Conservation (phyloP, 2,113 vertebrate genomes). For the Scytalopus superciliaris region DNA sequence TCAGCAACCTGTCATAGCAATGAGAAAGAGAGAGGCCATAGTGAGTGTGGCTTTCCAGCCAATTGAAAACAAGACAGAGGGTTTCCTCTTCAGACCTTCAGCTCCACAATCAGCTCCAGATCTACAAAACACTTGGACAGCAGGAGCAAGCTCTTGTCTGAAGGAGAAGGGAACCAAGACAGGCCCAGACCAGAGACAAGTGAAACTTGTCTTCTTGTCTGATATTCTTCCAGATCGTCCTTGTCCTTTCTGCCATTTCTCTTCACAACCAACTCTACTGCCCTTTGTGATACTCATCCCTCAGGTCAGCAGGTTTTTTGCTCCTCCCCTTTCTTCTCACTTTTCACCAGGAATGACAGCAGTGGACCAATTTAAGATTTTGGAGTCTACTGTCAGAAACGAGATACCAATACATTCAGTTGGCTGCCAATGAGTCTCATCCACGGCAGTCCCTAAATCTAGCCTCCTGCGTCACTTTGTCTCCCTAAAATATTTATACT, state of each 20-base stretch:
- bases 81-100: background rate
- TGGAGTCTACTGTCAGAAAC: background rate
- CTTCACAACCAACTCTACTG: background rate
- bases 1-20: background rate
- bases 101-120: background rate
- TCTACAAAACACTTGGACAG: background rate
- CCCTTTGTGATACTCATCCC: background rate
- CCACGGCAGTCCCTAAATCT: background rate
- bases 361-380: background rate
- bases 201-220: background rate
- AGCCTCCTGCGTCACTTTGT: background rate
- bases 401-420: fast-evolving
- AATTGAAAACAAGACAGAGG: background rate
- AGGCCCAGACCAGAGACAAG: background rate
- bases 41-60: background rate
- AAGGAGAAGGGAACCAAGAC: background rate
- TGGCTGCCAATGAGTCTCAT: background rate
- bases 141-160: background rate
- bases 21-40: background rate
- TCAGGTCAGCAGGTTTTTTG: background rate
- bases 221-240: background rate
- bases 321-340: background rate
- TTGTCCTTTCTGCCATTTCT: background rate
- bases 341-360: background rate
- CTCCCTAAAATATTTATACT: background rate